Evolutionary conservation across 2,113 vertebrate species (phyloP).

Genomic region (Psammodynastes pulverulentus): DNA sequence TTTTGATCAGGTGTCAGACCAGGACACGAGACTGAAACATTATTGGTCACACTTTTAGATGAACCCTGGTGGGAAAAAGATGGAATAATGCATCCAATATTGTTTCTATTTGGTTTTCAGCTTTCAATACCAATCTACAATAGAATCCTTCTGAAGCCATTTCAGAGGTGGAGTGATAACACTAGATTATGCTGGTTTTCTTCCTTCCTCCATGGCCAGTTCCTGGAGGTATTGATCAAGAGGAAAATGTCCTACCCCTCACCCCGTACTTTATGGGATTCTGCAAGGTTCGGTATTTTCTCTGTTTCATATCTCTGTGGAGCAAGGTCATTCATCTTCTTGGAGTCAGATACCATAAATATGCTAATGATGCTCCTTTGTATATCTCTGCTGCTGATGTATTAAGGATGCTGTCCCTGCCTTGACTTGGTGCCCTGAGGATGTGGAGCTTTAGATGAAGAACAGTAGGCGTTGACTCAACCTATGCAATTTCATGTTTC

Average conservation of each 20-base stretch:
- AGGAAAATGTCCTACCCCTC: not conserved
- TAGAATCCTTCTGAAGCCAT: not conserved
- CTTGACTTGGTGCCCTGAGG: not conserved
- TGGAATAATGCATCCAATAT: not conserved
- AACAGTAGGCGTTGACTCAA: not conserved
- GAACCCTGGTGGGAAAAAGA: not conserved
- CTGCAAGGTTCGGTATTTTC: not conserved
- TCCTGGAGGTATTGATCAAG: not conserved
- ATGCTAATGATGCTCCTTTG: not conserved
- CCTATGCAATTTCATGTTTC: not conserved
- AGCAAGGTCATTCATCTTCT: not conserved
- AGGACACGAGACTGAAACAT: not conserved
- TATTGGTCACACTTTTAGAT: not conserved
- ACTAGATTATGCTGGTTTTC: not conserved
- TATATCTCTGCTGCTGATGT: not conserved
- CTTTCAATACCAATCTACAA: not conserved
- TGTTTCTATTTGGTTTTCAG: not conserved
- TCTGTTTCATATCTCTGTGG: not conserved
- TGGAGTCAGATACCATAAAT: not conserved
- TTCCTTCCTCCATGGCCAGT: not conserved
- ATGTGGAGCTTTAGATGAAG: not conserved
- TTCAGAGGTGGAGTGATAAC: not conserved
- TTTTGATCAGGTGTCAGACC: not conserved
- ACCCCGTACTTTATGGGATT: not conserved
- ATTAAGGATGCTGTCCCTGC: not conserved